Conservation (phyloP, 2,113 vertebrate genomes). For the Eleginops maclovinus region DNA sequence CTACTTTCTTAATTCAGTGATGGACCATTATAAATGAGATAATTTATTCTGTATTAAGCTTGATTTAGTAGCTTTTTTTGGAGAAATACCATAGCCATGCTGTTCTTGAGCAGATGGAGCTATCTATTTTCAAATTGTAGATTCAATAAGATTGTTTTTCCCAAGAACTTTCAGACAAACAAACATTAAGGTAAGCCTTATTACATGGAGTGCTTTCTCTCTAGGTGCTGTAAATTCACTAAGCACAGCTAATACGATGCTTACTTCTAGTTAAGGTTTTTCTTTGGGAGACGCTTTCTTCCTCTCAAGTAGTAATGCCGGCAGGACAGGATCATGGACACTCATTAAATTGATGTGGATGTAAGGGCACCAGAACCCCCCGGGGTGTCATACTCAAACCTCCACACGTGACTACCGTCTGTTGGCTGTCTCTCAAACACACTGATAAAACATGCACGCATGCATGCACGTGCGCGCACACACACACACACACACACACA, state of each 20-base stretch:
- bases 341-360: slow-evolving; percentile 64
- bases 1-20: too few relatives aligned
- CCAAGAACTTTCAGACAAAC: neutral
- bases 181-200: neutral
- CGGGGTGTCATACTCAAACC: slow-evolving; percentile 47
- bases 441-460: neutral
- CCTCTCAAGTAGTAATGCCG: slow-evolving; percentile 38
- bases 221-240: too few relatives aligned
- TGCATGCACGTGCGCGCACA: too few relatives aligned
- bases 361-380: slow-evolving; percentile 48
- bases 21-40: too few relatives aligned
- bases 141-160: neutral
- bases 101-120: neutral
- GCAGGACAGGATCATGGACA: slow-evolving; percentile 45
- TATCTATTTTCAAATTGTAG: neutral
- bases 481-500: too few relatives aligned
- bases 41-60: too few relatives aligned
- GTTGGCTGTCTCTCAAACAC: slow-evolving; percentile 42
- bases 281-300: neutral
- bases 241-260: too few relatives aligned
- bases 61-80: too few relatives aligned
- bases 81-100: too few relatives aligned
- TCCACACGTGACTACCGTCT: slow-evolving; percentile 44
- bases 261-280: too few relatives aligned
- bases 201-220: too few relatives aligned